Conservation (phyloP, 2,888 invertebrate genomes). For the Melieria crassipennis region DNA sequence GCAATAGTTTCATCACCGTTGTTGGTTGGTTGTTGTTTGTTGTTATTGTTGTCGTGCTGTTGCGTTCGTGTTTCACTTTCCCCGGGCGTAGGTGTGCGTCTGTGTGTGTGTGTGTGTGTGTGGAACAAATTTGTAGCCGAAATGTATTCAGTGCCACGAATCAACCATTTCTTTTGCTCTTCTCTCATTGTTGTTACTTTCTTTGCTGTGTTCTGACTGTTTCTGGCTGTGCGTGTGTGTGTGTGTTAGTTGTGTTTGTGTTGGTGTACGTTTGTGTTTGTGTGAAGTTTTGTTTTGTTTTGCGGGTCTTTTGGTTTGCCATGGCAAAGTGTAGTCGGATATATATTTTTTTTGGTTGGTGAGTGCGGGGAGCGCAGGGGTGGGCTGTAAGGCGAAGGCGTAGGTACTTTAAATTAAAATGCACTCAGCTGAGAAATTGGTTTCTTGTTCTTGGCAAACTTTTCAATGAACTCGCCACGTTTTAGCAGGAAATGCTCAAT, state of each 20-base stretch:
- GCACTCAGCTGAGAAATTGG: constrained; percentile 66
- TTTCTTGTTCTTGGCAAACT: constrained; percentile 57
- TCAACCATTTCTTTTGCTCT: constrained; percentile 16
- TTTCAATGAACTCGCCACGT: constrained; percentile 48
- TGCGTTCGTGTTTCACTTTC: not conserved
- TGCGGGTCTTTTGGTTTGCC: too few species aligned
- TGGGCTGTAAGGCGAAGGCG: constrained; percentile 8
- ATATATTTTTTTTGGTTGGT: too few species aligned
- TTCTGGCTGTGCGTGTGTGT: constrained; percentile 6
- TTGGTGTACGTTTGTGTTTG: constrained; percentile 8
- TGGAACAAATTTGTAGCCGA: not conserved
- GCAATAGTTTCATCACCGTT: constrained; percentile 19
- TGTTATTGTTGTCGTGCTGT: constrained; percentile 5
- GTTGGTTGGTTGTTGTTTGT: not conserved
- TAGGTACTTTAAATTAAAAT: constrained; percentile 63
- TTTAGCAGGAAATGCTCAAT: not conserved
- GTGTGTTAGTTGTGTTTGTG: not conserved
- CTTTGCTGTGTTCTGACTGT: constrained; percentile 16
- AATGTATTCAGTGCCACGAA: constrained; percentile 23
- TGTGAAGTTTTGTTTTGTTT: not conserved
- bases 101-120: not conserved
- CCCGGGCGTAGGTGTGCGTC: not conserved
- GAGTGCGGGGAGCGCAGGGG: too few species aligned
- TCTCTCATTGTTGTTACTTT: constrained; percentile 15
- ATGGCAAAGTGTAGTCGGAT: too few species aligned